phyloP scores from a whole-genome alignment of 2,113 vertebrate species.

The Mesembrinibis cayennensis region DNA sequence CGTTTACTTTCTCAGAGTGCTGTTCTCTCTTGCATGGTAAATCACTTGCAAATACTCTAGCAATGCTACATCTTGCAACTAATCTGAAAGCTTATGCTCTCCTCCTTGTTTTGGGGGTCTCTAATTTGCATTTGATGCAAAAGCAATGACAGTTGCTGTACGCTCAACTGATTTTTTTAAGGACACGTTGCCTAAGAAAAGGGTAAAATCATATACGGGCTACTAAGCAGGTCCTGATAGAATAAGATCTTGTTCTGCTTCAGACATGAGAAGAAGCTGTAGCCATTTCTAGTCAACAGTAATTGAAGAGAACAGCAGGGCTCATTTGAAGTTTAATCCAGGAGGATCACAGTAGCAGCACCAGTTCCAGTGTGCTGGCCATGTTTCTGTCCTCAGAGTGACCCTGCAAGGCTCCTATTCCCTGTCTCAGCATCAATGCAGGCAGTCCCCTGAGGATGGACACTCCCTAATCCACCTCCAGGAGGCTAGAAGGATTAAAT shows the following conservation, averaged over 20 bases:
- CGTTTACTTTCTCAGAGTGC: neutral
- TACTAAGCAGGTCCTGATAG: neutral
- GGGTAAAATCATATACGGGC: neutral
- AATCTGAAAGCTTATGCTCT: neutral
- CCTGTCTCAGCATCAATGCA: conserved; percentile 21
- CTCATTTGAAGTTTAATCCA: conserved; percentile 49
- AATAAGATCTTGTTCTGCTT: conserved; percentile 1
- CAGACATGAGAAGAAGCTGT: neutral
- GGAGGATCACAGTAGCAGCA: conserved; percentile 19
- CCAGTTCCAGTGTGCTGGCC: neutral
- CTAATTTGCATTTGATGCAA: neutral
- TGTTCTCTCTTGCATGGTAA: neutral
- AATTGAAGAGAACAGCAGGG: neutral
- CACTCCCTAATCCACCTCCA: conserved; percentile 5
- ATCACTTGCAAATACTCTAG: neutral
- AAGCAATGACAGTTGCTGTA: neutral
- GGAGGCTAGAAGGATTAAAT: conserved; percentile 46
- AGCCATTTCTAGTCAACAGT: conserved; percentile 1
- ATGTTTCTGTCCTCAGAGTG: conserved; percentile 56
- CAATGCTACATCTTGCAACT: neutral
- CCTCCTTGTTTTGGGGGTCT: neutral
- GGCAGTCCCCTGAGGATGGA: neutral
- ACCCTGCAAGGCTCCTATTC: conserved; percentile 31
- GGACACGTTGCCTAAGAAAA: neutral
- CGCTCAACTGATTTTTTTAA: neutral